A percentile compares a stretch with the other conserved stretches of the same genome.
Conservation (phyloP, 2,113 vertebrate genomes). For the Daboia siamensis region DNA sequence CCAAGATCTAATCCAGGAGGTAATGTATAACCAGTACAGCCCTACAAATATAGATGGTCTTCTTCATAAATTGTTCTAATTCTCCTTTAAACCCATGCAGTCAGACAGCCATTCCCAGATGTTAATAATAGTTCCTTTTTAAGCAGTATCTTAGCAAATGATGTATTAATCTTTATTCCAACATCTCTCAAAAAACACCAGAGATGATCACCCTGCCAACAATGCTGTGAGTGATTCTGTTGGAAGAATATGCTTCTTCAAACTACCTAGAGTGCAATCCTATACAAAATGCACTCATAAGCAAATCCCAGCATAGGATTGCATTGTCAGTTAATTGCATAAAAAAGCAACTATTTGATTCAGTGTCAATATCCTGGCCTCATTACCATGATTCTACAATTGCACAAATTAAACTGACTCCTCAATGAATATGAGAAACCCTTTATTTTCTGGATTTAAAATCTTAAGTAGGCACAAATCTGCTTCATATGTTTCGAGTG, state of each 20-base stretch:
- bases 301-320: not conserved
- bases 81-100: not conserved
- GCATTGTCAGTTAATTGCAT: not conserved
- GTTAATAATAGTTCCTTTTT: not conserved
- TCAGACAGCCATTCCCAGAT: not conserved
- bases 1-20: not conserved
- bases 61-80: not conserved
- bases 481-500: not conserved
- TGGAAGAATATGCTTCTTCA: not conserved
- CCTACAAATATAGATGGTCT: not conserved
- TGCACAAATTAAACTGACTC: not conserved
- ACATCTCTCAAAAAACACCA: not conserved
- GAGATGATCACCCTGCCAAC: not conserved
- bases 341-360: not conserved
- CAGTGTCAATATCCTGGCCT: not conserved
- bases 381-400: not conserved
- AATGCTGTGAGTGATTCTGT: not conserved
- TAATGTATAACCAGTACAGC: not conserved
- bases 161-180: not conserved
- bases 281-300: not conserved
- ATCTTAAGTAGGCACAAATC: not conserved
- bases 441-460: not conserved
- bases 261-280: not conserved
- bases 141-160: not conserved
- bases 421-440: not conserved